A percentile compares a stretch with the other conserved stretches of the same genome.
Evolutionary conservation across 2,888 invertebrate genomes (phyloP).

Genomic region (Opisthograptis luteolata): DNA sequence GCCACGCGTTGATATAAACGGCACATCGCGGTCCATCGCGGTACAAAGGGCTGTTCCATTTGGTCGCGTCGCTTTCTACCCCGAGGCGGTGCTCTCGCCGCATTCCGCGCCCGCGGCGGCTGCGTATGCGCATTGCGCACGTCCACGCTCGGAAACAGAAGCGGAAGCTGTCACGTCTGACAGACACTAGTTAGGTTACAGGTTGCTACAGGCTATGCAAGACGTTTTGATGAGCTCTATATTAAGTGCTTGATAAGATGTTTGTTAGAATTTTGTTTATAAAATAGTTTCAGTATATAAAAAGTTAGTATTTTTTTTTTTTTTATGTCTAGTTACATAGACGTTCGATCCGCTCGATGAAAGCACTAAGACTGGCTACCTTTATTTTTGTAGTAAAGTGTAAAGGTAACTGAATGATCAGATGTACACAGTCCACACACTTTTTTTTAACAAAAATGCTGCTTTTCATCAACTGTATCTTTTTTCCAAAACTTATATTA

Average conservation of each 20-base stretch:
- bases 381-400: no score
- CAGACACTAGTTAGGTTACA: not conserved
- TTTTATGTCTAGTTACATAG: no score
- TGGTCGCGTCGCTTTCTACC: slow-evolving; percentile 62
- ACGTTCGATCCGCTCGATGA: no score
- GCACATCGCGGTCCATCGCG: slow-evolving; percentile 4
- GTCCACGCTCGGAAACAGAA: slow-evolving; percentile 24
- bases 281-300: no score
- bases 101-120: slow-evolving; percentile 55
- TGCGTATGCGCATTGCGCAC: slow-evolving; percentile 16
- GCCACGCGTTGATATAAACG: not conserved
- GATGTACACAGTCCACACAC: no score
- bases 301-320: no score
- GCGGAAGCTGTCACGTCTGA: slow-evolving; percentile 25
- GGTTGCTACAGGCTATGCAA: slow-evolving; percentile 12
- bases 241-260: not conserved
- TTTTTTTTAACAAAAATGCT: no score
- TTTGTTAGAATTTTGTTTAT: no score
- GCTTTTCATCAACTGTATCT: no score
- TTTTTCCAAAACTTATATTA: no score
- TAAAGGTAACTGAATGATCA: no score
- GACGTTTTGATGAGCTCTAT: not conserved
- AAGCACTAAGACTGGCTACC: no score
- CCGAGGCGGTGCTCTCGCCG: slow-evolving; percentile 55
- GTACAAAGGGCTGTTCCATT: slow-evolving; percentile 44